Percentiles rank a stretch among this genome's conserved stretches.
Conservation (phyloP, 2,888 invertebrate species). For the Hirtodrosophila duncani region DNA sequence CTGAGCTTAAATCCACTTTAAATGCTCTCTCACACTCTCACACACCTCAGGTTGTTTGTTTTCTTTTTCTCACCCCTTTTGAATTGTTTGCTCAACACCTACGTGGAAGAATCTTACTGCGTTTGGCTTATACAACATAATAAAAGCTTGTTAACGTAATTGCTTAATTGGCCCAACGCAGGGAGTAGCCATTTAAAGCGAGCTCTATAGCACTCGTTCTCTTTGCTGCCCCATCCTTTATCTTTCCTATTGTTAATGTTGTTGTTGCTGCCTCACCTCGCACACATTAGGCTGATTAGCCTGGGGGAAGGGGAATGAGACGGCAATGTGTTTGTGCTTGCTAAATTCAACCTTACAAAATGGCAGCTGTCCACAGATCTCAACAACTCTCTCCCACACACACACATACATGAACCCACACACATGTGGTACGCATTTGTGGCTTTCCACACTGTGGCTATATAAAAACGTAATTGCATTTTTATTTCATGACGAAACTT, state of each 20-base stretch:
- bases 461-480: constrained; percentile 47
- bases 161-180: constrained; percentile 61
- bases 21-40: constrained; percentile 17
- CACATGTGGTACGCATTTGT: constrained; percentile 1
- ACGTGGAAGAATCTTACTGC: constrained; percentile 14
- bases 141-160: constrained; percentile 71
- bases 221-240: neutral
- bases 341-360: constrained; percentile 14
- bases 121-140: constrained; percentile 45
- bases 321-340: neutral
- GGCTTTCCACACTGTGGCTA: constrained; percentile 35
- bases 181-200: neutral
- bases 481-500: constrained; percentile 37
- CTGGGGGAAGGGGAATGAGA: constrained; percentile 23
- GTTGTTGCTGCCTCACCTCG: constrained; percentile 38
- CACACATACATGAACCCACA: constrained; percentile 8
- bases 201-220: too few relatives aligned
- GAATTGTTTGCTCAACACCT: constrained; percentile 70
- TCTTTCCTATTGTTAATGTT: constrained; percentile 53
- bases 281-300: constrained; percentile 58
- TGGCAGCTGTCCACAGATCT: too few relatives aligned
- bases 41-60: constrained; percentile 11
- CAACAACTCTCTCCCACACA: constrained; percentile 11
- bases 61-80: constrained; percentile 30
- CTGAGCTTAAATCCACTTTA: too few relatives aligned